These are phyloP conservation scores for Neocrepidodera transversa DNA, from an alignment of 2,888 invertebrate species.

Conservation along the genomic window DNA sequence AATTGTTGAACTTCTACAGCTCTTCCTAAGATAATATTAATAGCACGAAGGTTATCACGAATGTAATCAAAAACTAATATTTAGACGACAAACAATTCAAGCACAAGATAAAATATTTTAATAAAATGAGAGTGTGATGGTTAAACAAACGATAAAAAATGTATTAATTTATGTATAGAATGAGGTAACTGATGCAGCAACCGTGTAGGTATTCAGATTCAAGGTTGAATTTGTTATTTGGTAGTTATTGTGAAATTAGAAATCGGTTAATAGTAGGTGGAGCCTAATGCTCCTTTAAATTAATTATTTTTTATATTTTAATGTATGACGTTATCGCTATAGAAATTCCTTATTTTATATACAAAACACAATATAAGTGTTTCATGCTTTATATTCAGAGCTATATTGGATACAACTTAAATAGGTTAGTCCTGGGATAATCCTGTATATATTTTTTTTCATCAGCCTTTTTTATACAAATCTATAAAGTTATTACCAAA, in stretches of 20 bases:
- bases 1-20: too few species aligned
- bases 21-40: not conserved
- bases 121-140: not conserved
- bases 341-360: too few species aligned
- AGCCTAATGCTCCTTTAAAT: not conserved
- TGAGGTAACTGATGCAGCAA: slow-evolving; percentile 2
- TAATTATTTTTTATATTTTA: not conserved
- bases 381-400: too few species aligned
- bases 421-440: too few species aligned
- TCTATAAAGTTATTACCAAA: too few species aligned
- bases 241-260: too few species aligned
- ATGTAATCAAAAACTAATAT: slow-evolving; percentile 34
- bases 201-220: not conserved
- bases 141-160: not conserved
- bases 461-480: too few species aligned
- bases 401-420: too few species aligned
- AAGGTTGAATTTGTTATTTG: not conserved
- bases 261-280: too few species aligned
- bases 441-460: too few species aligned
- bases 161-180: not conserved
- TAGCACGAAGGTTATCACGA: slow-evolving; percentile 29
- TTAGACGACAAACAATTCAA: slow-evolving; percentile 21
- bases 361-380: too few species aligned
- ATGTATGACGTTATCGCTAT: too few species aligned
- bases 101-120: not conserved